These are phyloP conservation scores for Thaleichthys pacificus DNA, from an alignment of 2,797 vertebrate species.

Conservation along the genomic window DNA sequence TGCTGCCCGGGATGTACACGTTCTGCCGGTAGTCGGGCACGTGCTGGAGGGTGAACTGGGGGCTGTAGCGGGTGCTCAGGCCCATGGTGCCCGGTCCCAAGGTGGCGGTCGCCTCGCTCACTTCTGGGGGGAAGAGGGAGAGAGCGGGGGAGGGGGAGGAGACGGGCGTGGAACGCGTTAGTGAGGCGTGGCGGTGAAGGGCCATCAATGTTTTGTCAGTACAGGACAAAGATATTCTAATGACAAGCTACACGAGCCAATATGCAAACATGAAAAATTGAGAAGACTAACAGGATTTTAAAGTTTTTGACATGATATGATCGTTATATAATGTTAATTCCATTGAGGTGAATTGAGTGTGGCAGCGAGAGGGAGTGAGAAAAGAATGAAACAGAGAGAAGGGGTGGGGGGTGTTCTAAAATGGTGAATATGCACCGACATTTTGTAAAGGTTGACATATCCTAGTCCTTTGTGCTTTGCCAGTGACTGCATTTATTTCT, in stretches of 20 bases:
- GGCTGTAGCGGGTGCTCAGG: slow-evolving; percentile 91
- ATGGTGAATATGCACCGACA: slow-evolving; percentile 6
- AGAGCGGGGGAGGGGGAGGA: slow-evolving; percentile 20
- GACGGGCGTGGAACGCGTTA: not conserved
- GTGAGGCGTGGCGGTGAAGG: not conserved
- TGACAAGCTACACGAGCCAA: too few species aligned
- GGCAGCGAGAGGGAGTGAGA: not conserved
- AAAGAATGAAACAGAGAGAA: not conserved
- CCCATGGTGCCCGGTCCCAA: slow-evolving; percentile 95
- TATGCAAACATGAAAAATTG: too few species aligned
- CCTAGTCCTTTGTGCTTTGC: slow-evolving; percentile 4
- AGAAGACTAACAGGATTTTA: too few species aligned
- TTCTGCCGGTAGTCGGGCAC: slow-evolving; percentile 98
- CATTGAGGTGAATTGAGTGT: not conserved
- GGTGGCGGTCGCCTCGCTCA: slow-evolving; percentile 86
- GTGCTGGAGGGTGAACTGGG: slow-evolving; percentile 97
- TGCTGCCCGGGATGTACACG: slow-evolving; percentile 97
- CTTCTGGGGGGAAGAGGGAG: slow-evolving; percentile 75
- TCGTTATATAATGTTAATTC: not conserved
- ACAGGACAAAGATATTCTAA: too few species aligned
- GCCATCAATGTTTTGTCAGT: not conserved
- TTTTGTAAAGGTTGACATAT: slow-evolving; percentile 16
- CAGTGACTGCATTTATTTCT: not conserved
- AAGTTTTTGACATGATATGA: too few species aligned
- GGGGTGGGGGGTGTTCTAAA: slow-evolving; percentile 9